Evolutionary conservation across 2,113 vertebrate genomes (phyloP), one percentile per base, ranked within the genome.

Genomic region (Gobio gobio): DNA sequence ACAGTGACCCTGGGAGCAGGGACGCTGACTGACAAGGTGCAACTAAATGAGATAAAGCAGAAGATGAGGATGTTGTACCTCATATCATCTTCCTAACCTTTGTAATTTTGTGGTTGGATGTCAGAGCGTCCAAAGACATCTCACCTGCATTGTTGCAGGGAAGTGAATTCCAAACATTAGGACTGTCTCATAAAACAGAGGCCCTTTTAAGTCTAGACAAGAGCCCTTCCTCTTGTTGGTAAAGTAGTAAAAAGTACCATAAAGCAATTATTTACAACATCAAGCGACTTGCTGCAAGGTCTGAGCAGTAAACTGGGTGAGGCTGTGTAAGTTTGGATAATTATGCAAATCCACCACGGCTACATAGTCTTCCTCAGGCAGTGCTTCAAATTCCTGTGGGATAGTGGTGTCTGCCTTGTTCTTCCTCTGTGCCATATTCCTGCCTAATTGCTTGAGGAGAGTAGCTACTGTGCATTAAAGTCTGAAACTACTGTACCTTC

Each of bases 181-280:
- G 88, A 91, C 90, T 86, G 88, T 91, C 91, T 92, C 91, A 88
- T 93, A 93, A 94, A 94, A 86, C 14, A 83, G 78, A 49, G 87
- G 81, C 61, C 78, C 83, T 91, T 93, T 92, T 86, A 91, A 89
- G 95, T 95, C 95, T 95, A 94, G 93, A 95, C 94, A 93, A 90
- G 91, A 87, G 92, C 90, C 89, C 90, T 94, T 94, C 93, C 93
- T 92, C 91, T 93, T 94, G 93, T 92, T 94, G 92, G 92, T 93
- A 92, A 94, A 94, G 93, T 92, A 91, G 92, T 95, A 94, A 95
- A 94, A 90, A 36, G 88, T 36, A 87, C 93, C 87, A 88, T 93
- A 92, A 94, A 95, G 86, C 88, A 88, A 93, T 92, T 93, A 93
- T 93, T 93, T 88, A 86, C 89, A 92, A 90, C 90, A 94, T 94